Conservation (phyloP, 2,797 vertebrate genomes). For the Argentina silus region DNA sequence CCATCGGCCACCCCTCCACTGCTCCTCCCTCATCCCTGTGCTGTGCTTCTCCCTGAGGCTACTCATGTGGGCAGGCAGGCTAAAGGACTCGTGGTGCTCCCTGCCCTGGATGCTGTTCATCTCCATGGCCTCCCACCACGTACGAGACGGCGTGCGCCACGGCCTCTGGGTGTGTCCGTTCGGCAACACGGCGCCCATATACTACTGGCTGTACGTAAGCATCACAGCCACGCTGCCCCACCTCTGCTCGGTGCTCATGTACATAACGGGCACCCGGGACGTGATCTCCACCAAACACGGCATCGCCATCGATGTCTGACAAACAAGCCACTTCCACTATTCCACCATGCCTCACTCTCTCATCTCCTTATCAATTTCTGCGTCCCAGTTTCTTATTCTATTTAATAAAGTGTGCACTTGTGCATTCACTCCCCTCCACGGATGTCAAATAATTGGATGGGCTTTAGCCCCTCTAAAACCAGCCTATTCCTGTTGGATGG, state of each 20-base stretch:
- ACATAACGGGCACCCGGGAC: slow-evolving; percentile 91
- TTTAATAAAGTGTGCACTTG: neutral
- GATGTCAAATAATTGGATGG: no score
- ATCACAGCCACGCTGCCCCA: slow-evolving; percentile 92
- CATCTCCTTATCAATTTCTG: neutral
- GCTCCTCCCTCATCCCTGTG: slow-evolving; percentile 90
- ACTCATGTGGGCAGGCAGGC: slow-evolving; percentile 87
- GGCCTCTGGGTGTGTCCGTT: slow-evolving; percentile 95
- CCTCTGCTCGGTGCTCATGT: slow-evolving; percentile 93
- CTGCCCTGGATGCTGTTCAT: slow-evolving; percentile 97
- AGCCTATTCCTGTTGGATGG: no score
- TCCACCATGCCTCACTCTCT: slow-evolving; percentile 12
- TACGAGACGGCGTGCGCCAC: slow-evolving; percentile 90
- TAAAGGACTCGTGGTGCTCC: slow-evolving; percentile 95
- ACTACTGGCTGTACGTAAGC: slow-evolving; percentile 93
- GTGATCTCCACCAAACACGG: slow-evolving; percentile 92
- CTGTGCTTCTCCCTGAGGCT: slow-evolving; percentile 86
- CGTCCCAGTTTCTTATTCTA: neutral
- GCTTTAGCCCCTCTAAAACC: no score
- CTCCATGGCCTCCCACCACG: slow-evolving; percentile 92
- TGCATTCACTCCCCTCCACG: neutral
- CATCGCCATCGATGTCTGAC: slow-evolving; percentile 88
- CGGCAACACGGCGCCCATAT: slow-evolving; percentile 90
- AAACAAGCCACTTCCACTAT: neutral
- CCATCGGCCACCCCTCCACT: slow-evolving; percentile 91